Percentiles rank a stretch among this genome's conserved stretches.
phyloP scores from a whole-genome alignment of 1,140 invertebrate genomes.

The Calephelis nemesis region DNA sequence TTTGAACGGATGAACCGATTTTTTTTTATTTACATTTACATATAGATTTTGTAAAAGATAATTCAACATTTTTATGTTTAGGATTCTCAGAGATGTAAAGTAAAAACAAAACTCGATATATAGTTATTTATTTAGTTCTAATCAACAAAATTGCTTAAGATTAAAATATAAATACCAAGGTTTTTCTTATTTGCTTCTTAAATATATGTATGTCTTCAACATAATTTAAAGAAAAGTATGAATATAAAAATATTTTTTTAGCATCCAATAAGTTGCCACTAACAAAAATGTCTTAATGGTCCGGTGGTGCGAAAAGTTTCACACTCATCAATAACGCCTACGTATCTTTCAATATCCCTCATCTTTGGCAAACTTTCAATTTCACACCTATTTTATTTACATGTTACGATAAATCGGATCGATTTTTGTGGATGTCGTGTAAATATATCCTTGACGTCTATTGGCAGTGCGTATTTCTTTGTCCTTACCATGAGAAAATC shows the following conservation, averaged over 20 bases:
- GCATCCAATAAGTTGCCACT: conserved; percentile 6
- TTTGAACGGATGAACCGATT: too few species aligned
- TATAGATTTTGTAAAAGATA: too few species aligned
- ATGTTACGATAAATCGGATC: conserved; percentile 10
- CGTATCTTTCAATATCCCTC: conserved; percentile 43
- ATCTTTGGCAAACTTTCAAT: conserved; percentile 61
- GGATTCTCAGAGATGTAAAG: too few species aligned
- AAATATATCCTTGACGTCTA: too few species aligned
- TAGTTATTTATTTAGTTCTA: background rate
- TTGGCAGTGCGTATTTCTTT: too few species aligned
- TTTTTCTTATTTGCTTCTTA: background rate
- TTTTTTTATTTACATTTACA: too few species aligned
- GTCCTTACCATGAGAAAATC: too few species aligned
- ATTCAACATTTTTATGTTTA: too few species aligned
- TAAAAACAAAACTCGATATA: too few species aligned
- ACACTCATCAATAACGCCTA: conserved; percentile 50
- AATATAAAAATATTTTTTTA: background rate
- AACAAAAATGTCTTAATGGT: conserved; percentile 8
- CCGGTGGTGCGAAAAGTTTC: conserved; percentile 33
- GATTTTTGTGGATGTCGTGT: background rate
- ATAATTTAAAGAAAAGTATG: background rate
- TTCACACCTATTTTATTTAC: conserved; percentile 42
- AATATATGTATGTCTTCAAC: background rate
- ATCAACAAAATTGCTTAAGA: background rate
- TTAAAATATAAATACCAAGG: background rate